Conservation (phyloP, 2,888 invertebrate genomes). For the Sisyra terminalis region DNA sequence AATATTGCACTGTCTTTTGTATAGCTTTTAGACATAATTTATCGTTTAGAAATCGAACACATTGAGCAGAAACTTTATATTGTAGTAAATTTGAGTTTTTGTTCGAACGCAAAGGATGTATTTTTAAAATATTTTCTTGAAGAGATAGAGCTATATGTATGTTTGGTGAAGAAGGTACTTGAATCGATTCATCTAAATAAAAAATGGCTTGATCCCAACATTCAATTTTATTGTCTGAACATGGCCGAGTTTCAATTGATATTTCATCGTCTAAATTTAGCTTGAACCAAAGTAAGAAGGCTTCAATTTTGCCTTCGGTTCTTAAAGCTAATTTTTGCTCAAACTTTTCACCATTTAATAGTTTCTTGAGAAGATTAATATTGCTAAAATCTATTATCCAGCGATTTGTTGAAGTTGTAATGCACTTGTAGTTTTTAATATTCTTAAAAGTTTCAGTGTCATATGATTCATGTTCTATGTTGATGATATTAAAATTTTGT, state of each 20-base stretch:
- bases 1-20: constrained; percentile 23
- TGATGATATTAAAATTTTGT: constrained; percentile 20
- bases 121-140: constrained; percentile 25
- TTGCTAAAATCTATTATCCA: constrained; percentile 47
- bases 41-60: constrained; percentile 34
- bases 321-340: constrained; percentile 23
- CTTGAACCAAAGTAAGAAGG: constrained; percentile 57
- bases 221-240: constrained; percentile 26
- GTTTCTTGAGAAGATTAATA: constrained; percentile 27
- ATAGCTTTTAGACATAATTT: constrained; percentile 28
- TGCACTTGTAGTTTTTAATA: constrained; percentile 33
- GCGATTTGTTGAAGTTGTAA: constrained; percentile 38
- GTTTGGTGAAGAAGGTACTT: constrained; percentile 20
- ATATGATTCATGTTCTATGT: constrained; percentile 38
- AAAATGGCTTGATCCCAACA: constrained; percentile 73
- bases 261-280: constrained; percentile 45
- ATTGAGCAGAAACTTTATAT: constrained; percentile 16
- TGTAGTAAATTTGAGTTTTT: constrained; percentile 21
- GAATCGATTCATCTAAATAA: constrained; percentile 31
- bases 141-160: constrained; percentile 25
- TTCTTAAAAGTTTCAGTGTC: constrained; percentile 49
- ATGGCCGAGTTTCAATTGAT: constrained; percentile 43
- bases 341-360: constrained; percentile 15
- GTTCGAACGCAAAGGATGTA: constrained; percentile 19
- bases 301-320: constrained; percentile 39